phyloP scores from a whole-genome alignment of 2,113 vertebrate genomes.

The Syngnathus typhle region DNA sequence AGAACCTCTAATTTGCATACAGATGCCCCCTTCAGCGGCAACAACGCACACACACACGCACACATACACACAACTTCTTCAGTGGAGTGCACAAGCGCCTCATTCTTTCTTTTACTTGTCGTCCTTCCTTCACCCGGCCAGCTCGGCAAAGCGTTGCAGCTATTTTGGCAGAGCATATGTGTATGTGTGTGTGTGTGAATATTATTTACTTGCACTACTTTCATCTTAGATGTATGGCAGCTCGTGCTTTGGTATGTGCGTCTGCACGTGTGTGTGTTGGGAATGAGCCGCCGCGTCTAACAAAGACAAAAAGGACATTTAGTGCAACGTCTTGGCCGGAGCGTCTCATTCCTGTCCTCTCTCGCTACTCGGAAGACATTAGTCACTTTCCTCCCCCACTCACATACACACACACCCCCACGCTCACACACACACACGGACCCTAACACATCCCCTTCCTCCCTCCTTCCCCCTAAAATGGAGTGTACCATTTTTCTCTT shows the following conservation, averaged over 20 bases:
- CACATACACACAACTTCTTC: too few relatives aligned
- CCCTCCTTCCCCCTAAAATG: background rate
- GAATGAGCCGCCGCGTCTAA: constrained; percentile 40
- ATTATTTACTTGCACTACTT: background rate
- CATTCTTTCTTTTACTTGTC: constrained; percentile 9
- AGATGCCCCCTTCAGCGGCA: constrained; percentile 70
- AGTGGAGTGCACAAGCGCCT: too few relatives aligned
- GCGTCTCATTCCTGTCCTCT: constrained; percentile 47
- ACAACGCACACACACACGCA: constrained; percentile 17
- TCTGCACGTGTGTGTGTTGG: constrained; percentile 2
- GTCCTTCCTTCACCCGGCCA: constrained; percentile 15
- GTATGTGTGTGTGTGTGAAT: background rate
- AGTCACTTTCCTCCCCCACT: constrained; percentile 17
- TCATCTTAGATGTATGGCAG: background rate
- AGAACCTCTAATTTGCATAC: constrained; percentile 76
- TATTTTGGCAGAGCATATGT: constrained; percentile 5
- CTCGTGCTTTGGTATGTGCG: constrained; percentile 23
- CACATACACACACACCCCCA: background rate
- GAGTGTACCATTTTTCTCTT: background rate
- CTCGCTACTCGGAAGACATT: constrained; percentile 39
- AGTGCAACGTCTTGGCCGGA: constrained; percentile 46
- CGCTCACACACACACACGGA: too few relatives aligned
- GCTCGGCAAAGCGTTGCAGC: constrained; percentile 19
- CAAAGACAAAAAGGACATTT: constrained; percentile 45
- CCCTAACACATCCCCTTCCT: background rate